A percentile compares a stretch with the other conserved stretches of the same genome.
These are phyloP conservation scores for Quadriops clusia DNA, from an alignment of 2,888 invertebrate genomes.

Conservation along the genomic window DNA sequence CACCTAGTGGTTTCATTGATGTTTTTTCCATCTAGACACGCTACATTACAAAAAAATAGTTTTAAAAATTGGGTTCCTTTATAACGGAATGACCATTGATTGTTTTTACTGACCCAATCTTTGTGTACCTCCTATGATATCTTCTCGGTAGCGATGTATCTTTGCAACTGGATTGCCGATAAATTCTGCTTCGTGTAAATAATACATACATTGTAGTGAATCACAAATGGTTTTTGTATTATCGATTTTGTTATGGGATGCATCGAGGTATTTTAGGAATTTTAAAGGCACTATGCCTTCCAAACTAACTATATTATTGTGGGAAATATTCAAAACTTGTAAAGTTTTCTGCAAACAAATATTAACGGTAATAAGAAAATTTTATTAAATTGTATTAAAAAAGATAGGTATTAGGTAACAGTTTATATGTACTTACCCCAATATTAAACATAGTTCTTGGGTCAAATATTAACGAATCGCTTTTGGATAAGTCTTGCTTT, in stretches of 20 bases:
- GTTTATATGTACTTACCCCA: slow-evolving; percentile 39
- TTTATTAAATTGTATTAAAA: background rate
- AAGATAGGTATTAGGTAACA: background rate
- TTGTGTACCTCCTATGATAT: slow-evolving; percentile 49
- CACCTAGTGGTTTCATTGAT: slow-evolving; percentile 46
- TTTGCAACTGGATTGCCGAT: slow-evolving; percentile 52
- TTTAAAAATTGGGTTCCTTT: background rate
- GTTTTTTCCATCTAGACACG: slow-evolving; percentile 43
- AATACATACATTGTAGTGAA: slow-evolving; percentile 42
- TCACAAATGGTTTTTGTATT: slow-evolving; percentile 44
- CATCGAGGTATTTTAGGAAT: slow-evolving; percentile 43
- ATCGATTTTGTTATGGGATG: slow-evolving; percentile 45
- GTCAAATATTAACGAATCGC: slow-evolving; percentile 54
- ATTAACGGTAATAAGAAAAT: slow-evolving; percentile 6
- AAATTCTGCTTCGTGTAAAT: slow-evolving; percentile 45
- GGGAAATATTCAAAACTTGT: slow-evolving; percentile 48
- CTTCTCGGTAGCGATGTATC: slow-evolving; percentile 54
- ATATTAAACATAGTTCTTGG: slow-evolving; percentile 47
- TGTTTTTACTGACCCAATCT: slow-evolving; percentile 41
- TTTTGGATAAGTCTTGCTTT: slow-evolving; percentile 45
- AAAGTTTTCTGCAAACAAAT: slow-evolving; percentile 41
- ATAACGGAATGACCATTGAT: slow-evolving; percentile 2
- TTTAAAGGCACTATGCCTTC: slow-evolving; percentile 31
- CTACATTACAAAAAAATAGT: slow-evolving; percentile 6
- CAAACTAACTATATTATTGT: slow-evolving; percentile 42